Evolutionary conservation across 2,797 vertebrate species (phyloP), one percentile per base, ranked within the genome.

Genomic region (Mus minutoides): DNA sequence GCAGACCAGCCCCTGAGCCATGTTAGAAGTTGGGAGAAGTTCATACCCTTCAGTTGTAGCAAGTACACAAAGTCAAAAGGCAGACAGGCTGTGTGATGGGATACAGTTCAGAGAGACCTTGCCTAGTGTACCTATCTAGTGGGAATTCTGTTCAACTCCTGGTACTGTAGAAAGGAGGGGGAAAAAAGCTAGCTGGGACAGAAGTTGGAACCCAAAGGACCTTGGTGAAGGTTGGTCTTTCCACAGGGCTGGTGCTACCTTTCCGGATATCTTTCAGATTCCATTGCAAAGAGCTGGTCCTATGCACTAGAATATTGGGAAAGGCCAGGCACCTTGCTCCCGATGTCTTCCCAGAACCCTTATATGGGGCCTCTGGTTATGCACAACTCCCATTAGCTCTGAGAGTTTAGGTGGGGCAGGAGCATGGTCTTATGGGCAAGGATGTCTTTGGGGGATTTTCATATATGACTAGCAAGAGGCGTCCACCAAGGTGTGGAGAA

Each of bases 271-370:
- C 77, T 88, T 88, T 82, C 82, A 46, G 49, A 40, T 73, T 37
- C 26, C 11, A 3, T 16, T 6, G 6, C 3, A 16, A 3, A 0
- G 31, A 62, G n/a, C 8, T 60, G 2, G 16, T 9, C 62, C 60
- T 40, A 16, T 3, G 34, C 16, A 58, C 37, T 40, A 40, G 60
- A 49, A 7, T 16, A 34, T 13, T 3, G 26, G 64, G 64, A 60
- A 67, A 54, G 62, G 2, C 29, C 16, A 37, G 64, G 49, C 21
- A 8, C 10, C 21, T 52, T 40, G 8, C 17, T n/a, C 56, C 26
- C 6, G 5, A 9, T 26, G 58, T 52, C 31, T 9, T 0, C 73
- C n/a, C 62, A 58, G 24, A 60, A 73, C 12, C 62, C 10, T 0
- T 82, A 13, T 56, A 14, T n/a, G 13, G 56, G 40, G 34, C 21